Evolutionary conservation across 2,888 invertebrate species (phyloP).

Genomic region (Cosmopolites sordidus): DNA sequence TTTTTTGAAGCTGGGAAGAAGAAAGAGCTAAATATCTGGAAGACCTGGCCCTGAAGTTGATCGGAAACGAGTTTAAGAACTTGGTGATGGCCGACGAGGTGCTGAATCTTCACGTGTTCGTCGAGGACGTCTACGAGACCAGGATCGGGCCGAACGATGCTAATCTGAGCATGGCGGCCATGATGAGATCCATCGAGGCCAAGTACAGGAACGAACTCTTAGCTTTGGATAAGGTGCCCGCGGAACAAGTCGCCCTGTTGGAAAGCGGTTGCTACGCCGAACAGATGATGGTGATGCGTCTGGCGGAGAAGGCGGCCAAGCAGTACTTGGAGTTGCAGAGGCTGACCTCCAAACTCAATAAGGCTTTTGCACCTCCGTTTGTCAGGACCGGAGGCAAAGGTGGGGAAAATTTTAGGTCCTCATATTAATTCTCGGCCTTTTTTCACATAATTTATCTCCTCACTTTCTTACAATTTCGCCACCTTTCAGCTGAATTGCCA

Average conservation of each 20-base stretch:
- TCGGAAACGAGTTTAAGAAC: constrained; percentile 56
- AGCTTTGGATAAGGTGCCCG: constrained; percentile 53
- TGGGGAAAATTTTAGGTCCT: no score
- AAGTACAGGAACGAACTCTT: constrained; percentile 50
- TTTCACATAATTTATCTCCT: no score
- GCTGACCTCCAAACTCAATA: constrained; percentile 49
- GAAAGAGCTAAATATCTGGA: constrained; percentile 52
- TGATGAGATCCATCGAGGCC: constrained; percentile 58
- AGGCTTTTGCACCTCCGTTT: constrained; percentile 46
- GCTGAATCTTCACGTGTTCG: constrained; percentile 55
- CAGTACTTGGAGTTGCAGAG: constrained; percentile 54
- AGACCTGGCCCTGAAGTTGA: constrained; percentile 53
- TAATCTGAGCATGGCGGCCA: constrained; percentile 52
- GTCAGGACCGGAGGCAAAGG: constrained; percentile 28
- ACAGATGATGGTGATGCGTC: constrained; percentile 51
- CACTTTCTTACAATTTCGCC: no score
- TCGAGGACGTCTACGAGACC: constrained; percentile 62
- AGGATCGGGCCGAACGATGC: constrained; percentile 57
- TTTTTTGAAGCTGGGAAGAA: constrained; percentile 54
- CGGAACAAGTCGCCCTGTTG: constrained; percentile 51
- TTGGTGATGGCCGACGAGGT: constrained; percentile 55
- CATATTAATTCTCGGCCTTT: no score
- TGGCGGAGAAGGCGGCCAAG: constrained; percentile 55
- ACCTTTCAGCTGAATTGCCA: no score
- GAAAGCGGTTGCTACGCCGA: constrained; percentile 52